Evolutionary conservation across 2,113 vertebrate species (phyloP), one percentile per base, ranked within the genome.

Genomic region (Clarias macrocephalus): DNA sequence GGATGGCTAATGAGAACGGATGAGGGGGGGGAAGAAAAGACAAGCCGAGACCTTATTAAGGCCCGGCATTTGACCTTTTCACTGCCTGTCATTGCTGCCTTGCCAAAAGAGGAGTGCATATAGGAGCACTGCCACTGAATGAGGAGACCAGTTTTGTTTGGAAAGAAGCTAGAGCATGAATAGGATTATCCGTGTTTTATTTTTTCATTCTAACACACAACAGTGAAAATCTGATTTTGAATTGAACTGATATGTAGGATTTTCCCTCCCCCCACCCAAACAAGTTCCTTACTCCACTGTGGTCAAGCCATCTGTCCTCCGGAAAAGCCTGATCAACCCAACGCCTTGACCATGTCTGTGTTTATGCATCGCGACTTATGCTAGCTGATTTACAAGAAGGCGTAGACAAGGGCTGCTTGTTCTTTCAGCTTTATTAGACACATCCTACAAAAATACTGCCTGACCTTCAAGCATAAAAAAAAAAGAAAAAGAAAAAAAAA

Each of bases 21-120:
- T 66, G 84, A 88, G n/a, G n/a, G n/a, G n/a, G n/a, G n/a, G n/a
- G n/a, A n/a, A n/a, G n/a, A n/a, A n/a, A n/a, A 89, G 87, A 86
- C 85, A 42, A 88, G 30, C 75, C 84, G 73, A 84, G 77, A 90
- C 72, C 88, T 92, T 82, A 92, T 93, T 92, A 87, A 60, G 66
- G 13, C 62, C 28, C 3, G 16, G 11, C 48, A 28, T 68, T 80
- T 86, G 70, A 70, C 84, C 89, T 91, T 30, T 3, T 91, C 73
- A 76, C 57, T 52, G 56, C 37, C 48, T 1, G 68, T 37, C n/a
- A 9, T 28, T 60, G 65, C 37, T 52, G 56, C 0, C 4, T 15
- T 23, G 57, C 66, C 57, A 82, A 37, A 28, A 7, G 23, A 70
- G 4, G 62, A 65, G 33, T 2, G 86, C 56, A 70, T 54, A 63